These are phyloP conservation scores for Patagioenas fasciata DNA, from an alignment of 2,113 vertebrate species.

Conservation along the genomic window DNA sequence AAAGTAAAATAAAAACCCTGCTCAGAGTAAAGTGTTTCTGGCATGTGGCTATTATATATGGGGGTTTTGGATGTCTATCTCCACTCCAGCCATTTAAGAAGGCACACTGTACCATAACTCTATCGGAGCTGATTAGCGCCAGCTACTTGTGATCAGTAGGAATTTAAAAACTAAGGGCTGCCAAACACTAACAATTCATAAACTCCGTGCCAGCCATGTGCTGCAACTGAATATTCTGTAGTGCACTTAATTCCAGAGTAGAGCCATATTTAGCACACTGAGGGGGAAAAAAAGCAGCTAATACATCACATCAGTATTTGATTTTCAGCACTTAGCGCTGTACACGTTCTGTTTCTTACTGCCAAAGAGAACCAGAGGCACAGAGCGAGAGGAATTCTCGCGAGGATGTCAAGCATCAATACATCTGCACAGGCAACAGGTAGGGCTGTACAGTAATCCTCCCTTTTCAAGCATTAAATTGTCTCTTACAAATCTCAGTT, in stretches of 20 bases:
- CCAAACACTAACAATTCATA: slow-evolving; percentile 67
- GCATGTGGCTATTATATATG: slow-evolving; percentile 37
- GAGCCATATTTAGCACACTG: slow-evolving; percentile 51
- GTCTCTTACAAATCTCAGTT: slow-evolving; percentile 43
- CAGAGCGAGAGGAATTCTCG: slow-evolving; percentile 16
- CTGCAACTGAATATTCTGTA: slow-evolving; percentile 52
- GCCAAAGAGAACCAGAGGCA: slow-evolving; percentile 29
- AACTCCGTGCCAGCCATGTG: slow-evolving; percentile 47
- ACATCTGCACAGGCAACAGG: slow-evolving; percentile 44
- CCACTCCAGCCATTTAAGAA: slow-evolving; percentile 13
- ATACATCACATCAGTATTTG: slow-evolving; percentile 43
- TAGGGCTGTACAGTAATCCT: slow-evolving; percentile 47
- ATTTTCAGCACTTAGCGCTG: slow-evolving; percentile 36
- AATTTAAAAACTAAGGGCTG: slow-evolving; percentile 61
- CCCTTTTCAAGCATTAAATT: slow-evolving; percentile 53
- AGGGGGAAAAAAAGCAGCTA: not conserved
- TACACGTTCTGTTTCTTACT: slow-evolving; percentile 11
- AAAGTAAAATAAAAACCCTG: slow-evolving; percentile 59
- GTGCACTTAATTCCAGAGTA: slow-evolving; percentile 59
- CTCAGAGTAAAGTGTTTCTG: slow-evolving; percentile 54
- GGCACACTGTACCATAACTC: slow-evolving; percentile 35
- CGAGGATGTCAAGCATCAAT: not conserved
- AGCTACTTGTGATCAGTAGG: slow-evolving; percentile 50
- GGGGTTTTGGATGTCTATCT: slow-evolving; percentile 35
- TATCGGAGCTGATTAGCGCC: slow-evolving; percentile 50